These are phyloP conservation scores for Ennomos quercinarius DNA, from an alignment of 2,888 invertebrate species.

Conservation along the genomic window DNA sequence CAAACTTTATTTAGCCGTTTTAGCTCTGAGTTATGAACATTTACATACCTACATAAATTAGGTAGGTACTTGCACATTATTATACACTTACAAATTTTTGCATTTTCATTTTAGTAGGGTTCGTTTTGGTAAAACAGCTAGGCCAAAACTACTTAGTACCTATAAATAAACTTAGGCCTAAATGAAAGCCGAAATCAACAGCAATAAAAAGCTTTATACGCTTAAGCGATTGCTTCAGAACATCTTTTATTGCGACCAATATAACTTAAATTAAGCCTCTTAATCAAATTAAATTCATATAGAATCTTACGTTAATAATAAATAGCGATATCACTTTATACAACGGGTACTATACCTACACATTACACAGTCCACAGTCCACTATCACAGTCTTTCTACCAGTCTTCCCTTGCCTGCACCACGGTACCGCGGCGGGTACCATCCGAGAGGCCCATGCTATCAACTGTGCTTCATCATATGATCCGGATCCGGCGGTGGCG, in stretches of 20 bases:
- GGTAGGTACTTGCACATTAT: no score
- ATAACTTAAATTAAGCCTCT: constrained; percentile 75
- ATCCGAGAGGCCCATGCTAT: constrained; percentile 48
- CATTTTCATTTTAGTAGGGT: no score
- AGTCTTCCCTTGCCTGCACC: constrained; percentile 28
- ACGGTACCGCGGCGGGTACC: constrained; percentile 3
- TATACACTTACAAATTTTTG: no score
- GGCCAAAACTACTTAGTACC: background rate
- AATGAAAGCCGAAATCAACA: constrained; percentile 2
- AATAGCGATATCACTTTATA: constrained; percentile 78
- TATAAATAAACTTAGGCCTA: constrained; percentile 15
- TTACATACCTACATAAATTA: no score
- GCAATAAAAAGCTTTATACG: constrained; percentile 9
- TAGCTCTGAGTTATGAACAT: no score
- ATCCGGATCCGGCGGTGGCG: constrained; percentile 64
- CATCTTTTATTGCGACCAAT: constrained; percentile 72
- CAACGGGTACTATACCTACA: constrained; percentile 61
- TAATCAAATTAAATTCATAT: constrained; percentile 69
- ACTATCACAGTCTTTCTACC: constrained; percentile 73
- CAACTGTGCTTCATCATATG: constrained; percentile 85
- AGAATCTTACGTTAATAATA: constrained; percentile 79
- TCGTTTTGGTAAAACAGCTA: background rate
- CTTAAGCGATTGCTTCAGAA: constrained; percentile 41
- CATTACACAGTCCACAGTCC: constrained; percentile 52
- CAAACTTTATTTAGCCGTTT: no score